Evolutionary conservation across 1,140 invertebrate species (phyloP), one percentile per base, ranked within the genome.

Genomic region (Tetramorium parvispinum): DNA sequence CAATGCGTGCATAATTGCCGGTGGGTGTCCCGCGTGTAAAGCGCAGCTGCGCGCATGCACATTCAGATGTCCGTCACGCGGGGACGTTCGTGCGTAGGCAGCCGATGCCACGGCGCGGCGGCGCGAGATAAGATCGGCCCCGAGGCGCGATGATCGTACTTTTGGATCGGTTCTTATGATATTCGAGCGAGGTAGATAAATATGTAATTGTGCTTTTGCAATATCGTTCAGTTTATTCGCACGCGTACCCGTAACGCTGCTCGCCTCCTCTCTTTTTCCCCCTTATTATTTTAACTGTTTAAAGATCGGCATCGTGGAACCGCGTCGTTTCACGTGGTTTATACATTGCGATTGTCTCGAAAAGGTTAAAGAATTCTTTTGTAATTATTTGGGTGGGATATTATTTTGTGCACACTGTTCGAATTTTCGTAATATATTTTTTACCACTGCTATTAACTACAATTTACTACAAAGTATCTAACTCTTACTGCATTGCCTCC

Each of bases 41-140:
- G 86, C 78, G 88, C 88, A 90, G 86, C 86, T 90, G 89, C 89
- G 87, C 66, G 86, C 87, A 82, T 88, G 89, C 83, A 88, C 88
- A 91, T 91, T 90, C 89, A 90, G 89, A 91, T 79, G 89, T 90
- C 89, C 87, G 89, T 91, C 89, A 91, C 81, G 77, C 55, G 63
- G 86, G 68, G 89, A 91, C 87, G 89, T 85, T 90, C 86, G 86
- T 88, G 88, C 86, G 88, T 90, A 90, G 89, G 88, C 88, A 90
- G 89, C 81, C 88, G 82, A 90, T 90, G 87, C 66, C 61, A 81
- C 79, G 61, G 77, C 61, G 85, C 79, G 61, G 77, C 61, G 85
- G 59, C 37, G 70, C 66, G 70, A 87, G 89, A 90, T 90, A 90
- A 90, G 81, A 91, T 89, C 88, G 79, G 75, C 66, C 88, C 86